Evolutionary conservation across 2,888 invertebrate genomes (phyloP).

Genomic region (Ectemnius cavifrons): DNA sequence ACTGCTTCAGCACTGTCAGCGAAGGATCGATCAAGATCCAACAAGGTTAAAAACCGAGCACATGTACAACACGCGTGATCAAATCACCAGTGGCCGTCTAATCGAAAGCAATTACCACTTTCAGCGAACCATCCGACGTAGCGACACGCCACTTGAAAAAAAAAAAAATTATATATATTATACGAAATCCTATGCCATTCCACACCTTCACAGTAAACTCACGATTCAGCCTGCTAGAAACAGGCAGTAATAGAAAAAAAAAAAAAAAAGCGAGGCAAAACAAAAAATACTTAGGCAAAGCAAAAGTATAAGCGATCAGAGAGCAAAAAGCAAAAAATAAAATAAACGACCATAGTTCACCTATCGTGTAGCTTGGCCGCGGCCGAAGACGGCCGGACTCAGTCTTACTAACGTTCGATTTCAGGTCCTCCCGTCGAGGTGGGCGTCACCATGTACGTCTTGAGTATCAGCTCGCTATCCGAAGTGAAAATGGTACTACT

Average conservation of each 20-base stretch:
- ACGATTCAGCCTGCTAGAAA: slow-evolving; percentile 23
- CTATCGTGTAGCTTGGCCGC: slow-evolving; percentile 56
- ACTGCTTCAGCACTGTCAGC: slow-evolving; percentile 41
- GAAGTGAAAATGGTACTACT: slow-evolving; percentile 89
- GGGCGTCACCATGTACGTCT: slow-evolving; percentile 90
- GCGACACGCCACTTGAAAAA: slow-evolving; percentile 46
- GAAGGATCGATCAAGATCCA: not conserved
- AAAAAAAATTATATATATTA: too few relatives aligned
- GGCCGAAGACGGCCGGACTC: slow-evolving; percentile 71
- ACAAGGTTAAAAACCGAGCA: slow-evolving; percentile 41
- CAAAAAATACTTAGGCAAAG: slow-evolving; percentile 27
- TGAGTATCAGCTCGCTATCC: slow-evolving; percentile 89
- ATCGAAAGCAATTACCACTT: slow-evolving; percentile 62
- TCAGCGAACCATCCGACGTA: slow-evolving; percentile 64
- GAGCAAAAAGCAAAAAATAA: slow-evolving; percentile 34
- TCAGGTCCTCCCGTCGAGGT: slow-evolving; percentile 89
- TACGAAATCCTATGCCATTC: slow-evolving; percentile 44
- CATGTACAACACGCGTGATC: slow-evolving; percentile 32
- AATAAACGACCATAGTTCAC: slow-evolving; percentile 55
- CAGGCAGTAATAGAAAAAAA: slow-evolving; percentile 36
- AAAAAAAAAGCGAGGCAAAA: slow-evolving; percentile 35
- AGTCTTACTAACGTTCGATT: slow-evolving; percentile 79
- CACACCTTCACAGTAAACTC: slow-evolving; percentile 51
- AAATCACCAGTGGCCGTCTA: slow-evolving; percentile 51
- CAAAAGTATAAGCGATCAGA: slow-evolving; percentile 41